Base-by-base conservation (phyloP, 2,113 vertebrate species). In the Myotis yumanensis region DNA sequence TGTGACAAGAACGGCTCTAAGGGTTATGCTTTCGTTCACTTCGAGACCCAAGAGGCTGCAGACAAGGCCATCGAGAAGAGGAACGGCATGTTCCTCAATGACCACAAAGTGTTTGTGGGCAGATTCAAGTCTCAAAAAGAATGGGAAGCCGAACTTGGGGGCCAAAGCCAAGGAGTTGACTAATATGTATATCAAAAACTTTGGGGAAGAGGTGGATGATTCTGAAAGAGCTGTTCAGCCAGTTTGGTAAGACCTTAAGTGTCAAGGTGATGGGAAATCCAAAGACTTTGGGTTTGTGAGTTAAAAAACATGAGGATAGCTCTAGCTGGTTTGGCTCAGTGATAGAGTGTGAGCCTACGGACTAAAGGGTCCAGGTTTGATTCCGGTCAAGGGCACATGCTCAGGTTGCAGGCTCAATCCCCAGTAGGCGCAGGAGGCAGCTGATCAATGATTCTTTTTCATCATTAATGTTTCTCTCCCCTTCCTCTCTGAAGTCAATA, bases 91-190 rank as follows among this genome's bases (percentile, higher is more conserved):
- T 99, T 99, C 95, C 99, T 99, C 93, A 99, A 99, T 98, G 99
- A 99, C 99, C 99, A 99, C 98, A 99, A 99, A 99, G 99, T 99
- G 99, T 99, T 99, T 96, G 99, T 99, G 90, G 99, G 99, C 76
- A 99, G 99, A 96, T 99, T 99, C 98, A 99, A 99, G 96, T 99
- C 99, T 94, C 99, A 99, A 57, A 99, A 99, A 95, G 99, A 99
- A 73, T 98, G 99, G n/a, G 99, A 99, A 97, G 99, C 99, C 30
- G 99, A 99, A 94, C 97, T 99, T 59, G 99, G 99, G 43, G 43
- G 99, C 99, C 97, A 99, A 99, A 98, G 99, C 99, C 7, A 99
- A 99, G 97, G 99, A 99, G 89, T 99, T 99, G 96, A 99, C 99
- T 97, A 99, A 99, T 25, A 99, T 99, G 87, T 99, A 99, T 97